Evolutionary conservation across 2,113 vertebrate genomes (phyloP), one percentile per base, ranked within the genome.

Genomic region (Electrona antarctica): DNA sequence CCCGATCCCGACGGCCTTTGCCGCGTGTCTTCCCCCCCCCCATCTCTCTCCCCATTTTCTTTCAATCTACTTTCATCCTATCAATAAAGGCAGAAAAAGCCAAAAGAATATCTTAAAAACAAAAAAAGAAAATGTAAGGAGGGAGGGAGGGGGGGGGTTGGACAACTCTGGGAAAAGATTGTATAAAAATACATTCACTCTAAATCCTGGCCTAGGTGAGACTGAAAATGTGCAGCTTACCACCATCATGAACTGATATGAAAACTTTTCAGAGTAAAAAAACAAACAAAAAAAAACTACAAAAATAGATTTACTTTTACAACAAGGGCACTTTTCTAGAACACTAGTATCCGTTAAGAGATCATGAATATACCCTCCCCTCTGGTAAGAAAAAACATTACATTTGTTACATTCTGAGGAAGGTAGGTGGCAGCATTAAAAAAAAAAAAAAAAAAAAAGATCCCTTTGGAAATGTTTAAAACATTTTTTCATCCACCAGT

Each of bases 161-260:
- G 33, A 41, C 33, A 41, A 41, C 33, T 4, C 33, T 41, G 33
- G 33, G 33, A 49, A 59, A 46, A 29, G 67, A 78, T 60, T 56
- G 21, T 80, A 86, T 75, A 85, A 82, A 87, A 85, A 85, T 85
- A 90, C 89, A 92, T 90, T 91, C 88, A 80, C 77, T 82, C 46
- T 71, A 87, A 87, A 90, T 81, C 84, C 89, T 89, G 83, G 82
- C 85, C 13, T 71, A 69, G 1, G 60, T 69, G 62, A 64, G 66
- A 50, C 8, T 66, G 69, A 60, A 11, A 52, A 7, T 57, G 46
- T 63, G 74, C 57, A 57, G 47, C 48, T 15, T 12, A 64, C 67
- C 52, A 69, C 51, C 62, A 71, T n/a, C 28, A 47, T 71, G 67
- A 67, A 73, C 10, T 60, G 49, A 79, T 77, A 69, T 59, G 46